phyloP scores from a whole-genome alignment of 2,113 vertebrate genomes.

The Hemiprocne comata region DNA sequence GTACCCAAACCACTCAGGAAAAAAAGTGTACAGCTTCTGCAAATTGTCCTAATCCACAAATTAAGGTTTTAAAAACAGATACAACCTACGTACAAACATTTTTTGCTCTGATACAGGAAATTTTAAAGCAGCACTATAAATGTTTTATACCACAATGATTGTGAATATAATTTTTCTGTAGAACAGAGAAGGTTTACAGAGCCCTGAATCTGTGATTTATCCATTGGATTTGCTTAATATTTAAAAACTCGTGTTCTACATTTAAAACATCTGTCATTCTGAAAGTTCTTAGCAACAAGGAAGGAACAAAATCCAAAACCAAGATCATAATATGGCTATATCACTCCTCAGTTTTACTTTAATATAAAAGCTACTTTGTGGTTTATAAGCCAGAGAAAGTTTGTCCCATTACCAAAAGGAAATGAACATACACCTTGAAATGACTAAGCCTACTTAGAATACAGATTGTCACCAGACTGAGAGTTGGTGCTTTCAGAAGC shows the following conservation, averaged over 20 bases:
- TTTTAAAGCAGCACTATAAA: neutral
- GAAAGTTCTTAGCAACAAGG: neutral
- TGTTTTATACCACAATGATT: neutral
- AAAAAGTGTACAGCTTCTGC: neutral
- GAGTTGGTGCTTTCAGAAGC: constrained; percentile 20
- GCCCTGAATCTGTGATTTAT: neutral
- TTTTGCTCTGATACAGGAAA: neutral
- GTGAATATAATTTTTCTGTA: neutral
- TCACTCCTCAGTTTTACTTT: constrained; percentile 18
- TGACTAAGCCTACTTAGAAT: constrained; percentile 36
- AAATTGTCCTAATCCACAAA: neutral
- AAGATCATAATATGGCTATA: constrained; percentile 29
- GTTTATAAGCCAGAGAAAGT: constrained; percentile 68
- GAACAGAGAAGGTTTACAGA: neutral
- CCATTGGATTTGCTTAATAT: neutral
- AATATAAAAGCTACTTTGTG: constrained; percentile 59
- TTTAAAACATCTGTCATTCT: constrained; percentile 38
- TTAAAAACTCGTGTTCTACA: neutral
- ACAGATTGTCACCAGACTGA: constrained; percentile 34
- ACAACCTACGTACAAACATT: neutral
- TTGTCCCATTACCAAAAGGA: constrained; percentile 69
- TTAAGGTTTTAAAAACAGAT: neutral
- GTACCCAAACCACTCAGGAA: neutral
- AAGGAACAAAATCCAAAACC: neutral
- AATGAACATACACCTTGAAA: constrained; percentile 41